Evolutionary conservation across 2,797 vertebrate species (phyloP).

Genomic region (Novumbra hubbsi): DNA sequence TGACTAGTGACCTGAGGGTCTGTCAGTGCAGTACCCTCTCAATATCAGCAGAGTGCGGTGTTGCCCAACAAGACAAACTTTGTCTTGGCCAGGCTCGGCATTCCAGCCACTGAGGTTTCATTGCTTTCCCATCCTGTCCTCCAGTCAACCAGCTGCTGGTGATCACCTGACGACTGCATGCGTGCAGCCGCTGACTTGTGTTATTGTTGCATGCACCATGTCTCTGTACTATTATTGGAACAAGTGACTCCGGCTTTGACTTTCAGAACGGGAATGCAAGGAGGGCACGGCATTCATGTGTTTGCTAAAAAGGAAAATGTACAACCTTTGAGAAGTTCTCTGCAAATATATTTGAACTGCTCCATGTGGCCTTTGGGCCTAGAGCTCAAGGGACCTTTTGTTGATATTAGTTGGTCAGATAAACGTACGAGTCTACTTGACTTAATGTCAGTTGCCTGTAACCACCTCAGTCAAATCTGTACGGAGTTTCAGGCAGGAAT

Average conservation of each 20-base stretch:
- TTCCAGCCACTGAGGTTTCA: background rate
- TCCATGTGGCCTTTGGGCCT: background rate
- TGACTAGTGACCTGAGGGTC: background rate
- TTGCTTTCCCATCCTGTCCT: slow-evolving; percentile 5
- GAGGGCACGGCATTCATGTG: slow-evolving; percentile 22
- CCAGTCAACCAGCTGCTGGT: slow-evolving; percentile 25
- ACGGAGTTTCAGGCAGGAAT: slow-evolving; percentile 5
- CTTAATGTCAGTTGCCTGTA: slow-evolving; percentile 4
- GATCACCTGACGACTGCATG: slow-evolving; percentile 61
- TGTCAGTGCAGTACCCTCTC: background rate
- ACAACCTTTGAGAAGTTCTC: background rate
- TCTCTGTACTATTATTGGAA: slow-evolving; percentile 74
- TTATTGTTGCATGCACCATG: slow-evolving; percentile 62
- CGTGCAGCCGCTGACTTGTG: slow-evolving; percentile 31
- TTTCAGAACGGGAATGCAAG: slow-evolving; percentile 50
- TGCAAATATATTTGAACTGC: background rate
- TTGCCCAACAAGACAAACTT: slow-evolving; percentile 10
- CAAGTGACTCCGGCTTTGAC: slow-evolving; percentile 54
- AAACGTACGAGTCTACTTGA: slow-evolving; percentile 23
- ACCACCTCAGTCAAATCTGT: background rate
- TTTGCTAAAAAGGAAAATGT: background rate
- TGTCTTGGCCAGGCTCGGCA: background rate
- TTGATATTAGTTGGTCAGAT: slow-evolving; percentile 22
- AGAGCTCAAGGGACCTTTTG: slow-evolving; percentile 2
- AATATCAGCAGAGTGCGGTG: slow-evolving; percentile 18